These are phyloP conservation scores for Diglossa brunneiventris DNA, from an alignment of 2,113 vertebrate species.

Conservation along the genomic window DNA sequence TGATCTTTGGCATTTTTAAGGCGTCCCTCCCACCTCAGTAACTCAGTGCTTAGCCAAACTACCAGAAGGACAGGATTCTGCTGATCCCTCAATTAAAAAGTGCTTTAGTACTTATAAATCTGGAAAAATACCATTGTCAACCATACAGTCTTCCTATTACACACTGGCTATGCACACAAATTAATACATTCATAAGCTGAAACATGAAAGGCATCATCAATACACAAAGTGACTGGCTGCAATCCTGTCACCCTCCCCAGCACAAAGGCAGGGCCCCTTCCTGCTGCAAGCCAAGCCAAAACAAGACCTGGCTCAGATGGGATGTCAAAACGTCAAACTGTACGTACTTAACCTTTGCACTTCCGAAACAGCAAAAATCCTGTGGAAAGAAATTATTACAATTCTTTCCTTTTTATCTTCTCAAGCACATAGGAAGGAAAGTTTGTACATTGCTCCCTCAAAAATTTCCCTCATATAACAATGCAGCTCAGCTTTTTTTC, in stretches of 20 bases:
- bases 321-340: constrained; percentile 29
- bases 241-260: neutral
- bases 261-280: constrained; percentile 36
- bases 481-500: neutral
- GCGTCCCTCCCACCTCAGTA: neutral
- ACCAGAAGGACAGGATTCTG: neutral
- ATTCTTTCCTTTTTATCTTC: neutral
- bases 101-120: neutral
- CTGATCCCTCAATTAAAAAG: neutral
- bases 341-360: constrained; percentile 33
- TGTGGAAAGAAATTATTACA: neutral
- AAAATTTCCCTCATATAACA: neutral
- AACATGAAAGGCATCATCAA: neutral
- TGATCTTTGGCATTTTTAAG: neutral
- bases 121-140: neutral
- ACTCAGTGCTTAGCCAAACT: neutral
- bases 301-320: constrained; percentile 42
- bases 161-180: neutral
- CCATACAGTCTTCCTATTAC: neutral
- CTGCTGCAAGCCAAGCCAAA: constrained; percentile 35
- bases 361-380: neutral
- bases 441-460: neutral
- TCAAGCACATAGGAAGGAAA: neutral
- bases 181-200: neutral
- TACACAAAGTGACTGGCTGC: neutral